Evolutionary conservation across 2,888 invertebrate genomes (phyloP).

Genomic region (Tetropium fuscum): DNA sequence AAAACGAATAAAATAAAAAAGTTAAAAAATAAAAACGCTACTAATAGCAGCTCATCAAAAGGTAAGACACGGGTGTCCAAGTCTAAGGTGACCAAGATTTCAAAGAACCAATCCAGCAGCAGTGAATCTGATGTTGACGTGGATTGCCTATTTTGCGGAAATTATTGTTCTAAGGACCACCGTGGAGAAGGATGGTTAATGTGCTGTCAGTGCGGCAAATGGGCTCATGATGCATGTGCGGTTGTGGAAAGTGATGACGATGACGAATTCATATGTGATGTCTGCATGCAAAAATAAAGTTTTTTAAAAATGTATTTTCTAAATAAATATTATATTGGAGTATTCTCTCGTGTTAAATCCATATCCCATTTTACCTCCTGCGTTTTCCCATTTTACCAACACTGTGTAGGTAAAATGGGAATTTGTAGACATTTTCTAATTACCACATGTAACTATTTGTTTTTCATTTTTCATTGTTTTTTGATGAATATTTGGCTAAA

Average conservation of each 20-base stretch:
- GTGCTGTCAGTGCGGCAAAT: conserved; percentile 27
- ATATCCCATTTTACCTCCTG: conserved; percentile 24
- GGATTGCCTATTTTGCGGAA: conserved; percentile 22
- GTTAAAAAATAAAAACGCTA: background rate
- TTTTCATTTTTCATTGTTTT: no score
- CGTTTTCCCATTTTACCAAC: conserved; percentile 17
- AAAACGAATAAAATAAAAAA: conserved; percentile 5
- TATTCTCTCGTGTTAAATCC: conserved; percentile 10
- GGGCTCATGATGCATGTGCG: conserved; percentile 18
- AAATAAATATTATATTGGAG: conserved; percentile 11
- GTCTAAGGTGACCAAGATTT: conserved; percentile 1
- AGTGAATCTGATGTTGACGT: conserved; percentile 19
- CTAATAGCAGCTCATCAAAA: conserved; percentile 1
- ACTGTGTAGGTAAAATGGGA: no score
- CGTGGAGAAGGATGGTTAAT: conserved; percentile 9
- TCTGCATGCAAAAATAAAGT: no score
- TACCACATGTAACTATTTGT: no score
- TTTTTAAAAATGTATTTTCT: no score
- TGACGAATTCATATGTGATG: no score
- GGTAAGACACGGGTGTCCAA: conserved; percentile 3
- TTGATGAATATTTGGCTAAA: no score
- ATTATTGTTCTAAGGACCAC: conserved; percentile 13
- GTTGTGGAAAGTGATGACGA: no score
- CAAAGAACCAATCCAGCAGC: conserved; percentile 13
- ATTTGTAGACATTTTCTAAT: no score